Evolutionary conservation across 2,113 vertebrate genomes (phyloP).

Genomic region (Motacilla tschutschensis): DNA sequence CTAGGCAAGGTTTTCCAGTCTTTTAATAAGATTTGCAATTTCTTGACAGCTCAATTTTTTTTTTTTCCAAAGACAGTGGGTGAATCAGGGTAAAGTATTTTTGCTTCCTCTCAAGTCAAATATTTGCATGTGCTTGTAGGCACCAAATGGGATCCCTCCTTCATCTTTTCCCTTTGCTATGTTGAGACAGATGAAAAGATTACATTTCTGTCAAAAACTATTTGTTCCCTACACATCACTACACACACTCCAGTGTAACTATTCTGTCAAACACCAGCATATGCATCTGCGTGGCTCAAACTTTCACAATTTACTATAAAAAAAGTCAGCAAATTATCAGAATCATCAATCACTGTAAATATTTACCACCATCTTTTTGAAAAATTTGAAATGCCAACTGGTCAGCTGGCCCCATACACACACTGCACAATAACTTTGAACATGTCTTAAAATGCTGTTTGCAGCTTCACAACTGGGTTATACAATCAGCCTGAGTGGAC

Average conservation of each 20-base stretch:
- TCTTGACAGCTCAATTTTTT: not conserved
- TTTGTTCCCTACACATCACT: not conserved
- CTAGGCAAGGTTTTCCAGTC: constrained; percentile 20
- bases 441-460: not conserved
- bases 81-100: not conserved
- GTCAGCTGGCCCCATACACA: not conserved
- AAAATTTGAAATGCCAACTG: not conserved
- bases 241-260: not conserved
- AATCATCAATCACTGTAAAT: not conserved
- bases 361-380: not conserved
- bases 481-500: not conserved
- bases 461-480: not conserved
- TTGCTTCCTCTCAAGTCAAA: not conserved
- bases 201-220: not conserved
- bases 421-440: not conserved
- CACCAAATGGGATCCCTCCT: not conserved
- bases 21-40: constrained; percentile 22
- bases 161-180: not conserved
- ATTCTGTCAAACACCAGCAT: not conserved
- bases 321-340: not conserved
- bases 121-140: not conserved
- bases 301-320: not conserved
- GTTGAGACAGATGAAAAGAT: not conserved
- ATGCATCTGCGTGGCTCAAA: not conserved
- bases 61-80: not conserved